Evolutionary conservation across 2,888 invertebrate species (phyloP), one percentile per base, ranked within the genome.

Genomic region (Papilio protenor): DNA sequence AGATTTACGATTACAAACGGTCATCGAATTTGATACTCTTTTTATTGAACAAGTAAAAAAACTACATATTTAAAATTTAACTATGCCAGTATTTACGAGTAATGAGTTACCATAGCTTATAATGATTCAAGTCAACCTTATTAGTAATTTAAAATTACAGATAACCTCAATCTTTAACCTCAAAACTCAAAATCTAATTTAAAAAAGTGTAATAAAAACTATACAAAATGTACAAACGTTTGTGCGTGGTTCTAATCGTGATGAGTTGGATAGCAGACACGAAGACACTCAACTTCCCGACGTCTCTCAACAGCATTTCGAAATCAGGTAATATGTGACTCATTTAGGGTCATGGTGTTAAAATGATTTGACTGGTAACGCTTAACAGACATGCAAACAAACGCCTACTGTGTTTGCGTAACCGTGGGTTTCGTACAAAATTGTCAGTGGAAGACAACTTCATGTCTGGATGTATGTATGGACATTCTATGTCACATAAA

Each of bases 191-290:
- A 52, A 23, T 1, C 27, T 6, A 27, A 45, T 16, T 55, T n/a
- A 64, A 77, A 73, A 77, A 80, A 83, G 79, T 82, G 80, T 59
- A 73, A 49, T 49, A 73, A 76, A 70, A 57, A 47, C n/a, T n/a
- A 18, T n/a, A n/a, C n/a, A 88, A 85, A 85, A 93, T 94, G 94
- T 88, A 87, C 83, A 88, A 89, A 85, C 86, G 84, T 57, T 49
- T 92, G 79, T 89, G 88, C 76, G 84, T 87, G 55, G 81, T 89
- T 49, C 69, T 93, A 77, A 81, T 94, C 45, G 81, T 92, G 84
- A 87, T 91, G 87, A 86, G 88, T 77, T 94, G 90, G 87, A 88
- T 93, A 52, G 90, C 87, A 18, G 86, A 89, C 77, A 90, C 91
- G 45, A 88, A 88, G 76, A 91, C 93, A 0, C 92, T 91, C 75